Evolutionary conservation across 1,140 invertebrate genomes (phyloP).

Genomic region (Sminthurides bifidus): DNA sequence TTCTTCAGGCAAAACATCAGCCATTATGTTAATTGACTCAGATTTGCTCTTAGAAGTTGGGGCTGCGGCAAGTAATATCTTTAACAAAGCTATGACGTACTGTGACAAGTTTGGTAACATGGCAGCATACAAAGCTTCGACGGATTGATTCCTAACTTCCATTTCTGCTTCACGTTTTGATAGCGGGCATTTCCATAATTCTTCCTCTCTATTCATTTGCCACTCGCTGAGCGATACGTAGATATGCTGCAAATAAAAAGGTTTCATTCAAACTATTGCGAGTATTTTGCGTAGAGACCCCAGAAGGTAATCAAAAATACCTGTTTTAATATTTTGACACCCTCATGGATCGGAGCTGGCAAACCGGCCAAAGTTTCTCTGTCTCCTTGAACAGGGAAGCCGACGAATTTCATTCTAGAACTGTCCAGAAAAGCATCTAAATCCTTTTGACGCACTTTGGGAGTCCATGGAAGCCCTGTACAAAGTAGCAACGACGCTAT

Average conservation of each 20-base stretch:
- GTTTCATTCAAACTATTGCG: background rate
- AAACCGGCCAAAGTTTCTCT: conserved; percentile 72
- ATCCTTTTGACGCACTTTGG: conserved; percentile 90
- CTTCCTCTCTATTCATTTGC: conserved; percentile 70
- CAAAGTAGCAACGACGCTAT: too few species aligned
- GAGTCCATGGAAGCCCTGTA: conserved; percentile 75
- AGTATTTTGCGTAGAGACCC: too few species aligned
- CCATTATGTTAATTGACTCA: conserved; percentile 96
- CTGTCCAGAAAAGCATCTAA: conserved; percentile 82
- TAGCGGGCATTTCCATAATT: conserved; percentile 39
- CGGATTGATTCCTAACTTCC: conserved; percentile 4
- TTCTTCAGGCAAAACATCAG: conserved; percentile 91
- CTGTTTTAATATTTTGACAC: conserved; percentile 74
- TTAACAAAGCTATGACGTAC: conserved; percentile 92
- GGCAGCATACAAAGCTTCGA: conserved; percentile 39
- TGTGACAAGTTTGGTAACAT: conserved; percentile 88
- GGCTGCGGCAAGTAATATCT: conserved; percentile 91
- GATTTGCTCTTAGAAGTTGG: conserved; percentile 96
- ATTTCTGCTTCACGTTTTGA: conserved; percentile 50
- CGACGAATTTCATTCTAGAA: conserved; percentile 87
- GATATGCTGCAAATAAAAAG: conserved; percentile 49
- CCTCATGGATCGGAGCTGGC: conserved; percentile 89
- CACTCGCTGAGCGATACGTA: conserved; percentile 70
- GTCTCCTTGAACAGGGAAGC: conserved; percentile 74
- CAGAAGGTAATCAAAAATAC: conserved; percentile 33